Evolutionary conservation across 2,113 vertebrate genomes (phyloP), one percentile per base, ranked within the genome.

Genomic region (Coracopsis vasa): DNA sequence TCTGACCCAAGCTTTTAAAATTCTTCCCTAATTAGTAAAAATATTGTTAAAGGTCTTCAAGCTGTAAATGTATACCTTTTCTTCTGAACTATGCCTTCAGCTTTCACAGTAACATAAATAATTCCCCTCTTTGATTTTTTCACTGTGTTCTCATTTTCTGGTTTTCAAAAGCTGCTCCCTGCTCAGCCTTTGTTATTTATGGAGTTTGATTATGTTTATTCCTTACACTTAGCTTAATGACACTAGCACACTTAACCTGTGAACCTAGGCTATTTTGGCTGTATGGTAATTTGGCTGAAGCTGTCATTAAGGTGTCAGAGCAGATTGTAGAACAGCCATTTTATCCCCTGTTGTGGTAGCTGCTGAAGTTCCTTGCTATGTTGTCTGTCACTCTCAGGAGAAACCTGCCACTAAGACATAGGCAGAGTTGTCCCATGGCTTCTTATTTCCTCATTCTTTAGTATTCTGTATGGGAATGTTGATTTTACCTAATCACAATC

Each of bases 331-430:
- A 29, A 69, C 61, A 65, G n/a, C 2, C 47, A 65, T 62, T 53
- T 70, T 47, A n/a, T 87, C 54, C 23, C 0, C 0, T 1, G 5
- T 42, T 78, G 54, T 19, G 0, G 1, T 33, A 14, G 11, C 54
- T 84, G 56, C 53, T 69, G 84, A 75, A 79, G 13, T 44, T 51
- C 70, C 28, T 69, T 65, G 29, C n/a, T 58, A 1, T 5, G 3
- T 37, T 0, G 2, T 58, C 53, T 78, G 61, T n/a, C 70, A 31
- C 28, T 75, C 47, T 17, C 0, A 0, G 48, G 41, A 74, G n/a
- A 82, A 90, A 80, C 19, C 41, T 82, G 31, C 42, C 53, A 29
- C n/a, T 41, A 23, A 75, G 28, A 12, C 31, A 17, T 0, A 28
- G 62, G 18, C 45, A 45, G 20, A 15, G 9, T 11, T 61, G 27